Base-by-base conservation (phyloP, 2,113 vertebrate genomes). In the Synodontis membranacea region DNA sequence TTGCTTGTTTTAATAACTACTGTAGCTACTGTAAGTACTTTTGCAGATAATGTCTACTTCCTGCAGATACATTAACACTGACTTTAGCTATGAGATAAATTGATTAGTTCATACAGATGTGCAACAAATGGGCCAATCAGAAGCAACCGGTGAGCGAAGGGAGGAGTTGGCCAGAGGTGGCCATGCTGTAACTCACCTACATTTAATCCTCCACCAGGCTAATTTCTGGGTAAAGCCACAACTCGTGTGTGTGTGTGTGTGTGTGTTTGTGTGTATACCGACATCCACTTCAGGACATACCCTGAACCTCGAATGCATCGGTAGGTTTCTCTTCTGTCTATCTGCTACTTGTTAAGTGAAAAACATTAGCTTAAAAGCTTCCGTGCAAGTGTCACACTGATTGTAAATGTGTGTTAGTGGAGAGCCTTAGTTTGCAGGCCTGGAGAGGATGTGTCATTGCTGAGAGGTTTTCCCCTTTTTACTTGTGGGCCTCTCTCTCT, bases 81-180 rank as follows among this genome's bases (percentile, higher is more conserved):
- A 50, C 17, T 78, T 60, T 48, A 78, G 39, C 50, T 74, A 34
- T 48, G 54, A 28, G 25, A 68, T 80, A 42, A 83, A 48, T 62
- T 31, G 70, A 74, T 60, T 5, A 72, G 42, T 17, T 62, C 50
- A 5, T 76, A 60, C 54, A 83, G 56, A 87, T 83, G 80, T 83
- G 44, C 31, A 75, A 3, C 5, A 64, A 74, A 37, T 5, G 82
- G 88, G 87, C 93, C 92, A 94, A 95, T 94, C 89, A 92, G 84
- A 88, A 56, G 86, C 64, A 85, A 74, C 70, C 60, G 68, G 81
- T 37, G 62, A 89, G 64, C 66, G 91, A 92, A 92, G 93, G 93
- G 93, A 93, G 94, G 94, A 92, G 92, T 92, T 88, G 90, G 82
- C 52, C 84, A 91, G 89, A 92, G 92, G 91, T 94, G 94, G 92